Conservation (phyloP, 2,888 invertebrate genomes). For the Harpalus rubripes region DNA sequence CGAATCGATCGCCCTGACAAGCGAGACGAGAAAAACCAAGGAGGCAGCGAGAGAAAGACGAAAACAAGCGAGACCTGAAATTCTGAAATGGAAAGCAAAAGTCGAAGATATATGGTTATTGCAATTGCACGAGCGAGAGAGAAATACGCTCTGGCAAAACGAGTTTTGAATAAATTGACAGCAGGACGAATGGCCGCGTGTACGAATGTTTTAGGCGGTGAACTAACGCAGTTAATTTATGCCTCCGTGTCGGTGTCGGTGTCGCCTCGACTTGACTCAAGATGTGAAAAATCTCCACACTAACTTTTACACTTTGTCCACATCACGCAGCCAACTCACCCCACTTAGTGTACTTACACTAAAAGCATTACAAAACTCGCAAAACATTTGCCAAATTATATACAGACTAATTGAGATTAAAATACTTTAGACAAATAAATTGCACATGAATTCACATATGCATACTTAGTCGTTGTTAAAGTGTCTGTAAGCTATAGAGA, state of each 20-base stretch:
- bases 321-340: not conserved
- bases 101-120: conserved; percentile 73
- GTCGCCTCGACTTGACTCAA: not conserved
- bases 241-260: conserved; percentile 24
- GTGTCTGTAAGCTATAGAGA: too few relatives aligned
- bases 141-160: conserved; percentile 71
- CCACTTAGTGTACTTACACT: too few relatives aligned
- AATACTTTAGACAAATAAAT: too few relatives aligned
- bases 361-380: too few relatives aligned
- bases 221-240: conserved; percentile 57
- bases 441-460: too few relatives aligned
- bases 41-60: conserved; percentile 38
- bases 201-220: conserved; percentile 68
- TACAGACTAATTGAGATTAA: too few relatives aligned
- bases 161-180: conserved; percentile 74
- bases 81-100: conserved; percentile 62
- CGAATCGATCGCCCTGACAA: conserved; percentile 36
- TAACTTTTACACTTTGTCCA: conserved; percentile 46
- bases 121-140: conserved; percentile 71
- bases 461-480: too few relatives aligned
- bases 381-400: too few relatives aligned
- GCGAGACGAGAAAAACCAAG: conserved; percentile 18
- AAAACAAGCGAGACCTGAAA: conserved; percentile 56
- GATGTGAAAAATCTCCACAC: conserved; percentile 33
- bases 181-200: conserved; percentile 71